A percentile compares a stretch with the other conserved stretches of the same genome.
These are phyloP conservation scores for Nemotelus pantherinus DNA, from an alignment of 2,888 invertebrate genomes.

Conservation along the genomic window DNA sequence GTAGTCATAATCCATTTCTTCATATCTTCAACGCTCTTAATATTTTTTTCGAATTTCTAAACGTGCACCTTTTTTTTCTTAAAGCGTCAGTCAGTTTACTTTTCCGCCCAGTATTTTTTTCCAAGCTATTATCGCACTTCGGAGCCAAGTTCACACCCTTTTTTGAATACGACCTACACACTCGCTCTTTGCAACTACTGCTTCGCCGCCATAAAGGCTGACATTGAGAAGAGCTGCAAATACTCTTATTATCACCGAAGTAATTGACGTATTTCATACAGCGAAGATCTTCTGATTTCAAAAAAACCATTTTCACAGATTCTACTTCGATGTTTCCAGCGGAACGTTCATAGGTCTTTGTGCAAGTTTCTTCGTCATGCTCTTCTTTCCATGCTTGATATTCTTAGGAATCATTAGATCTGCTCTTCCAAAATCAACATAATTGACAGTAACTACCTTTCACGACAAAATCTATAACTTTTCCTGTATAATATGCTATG, in stretches of 20 bases:
- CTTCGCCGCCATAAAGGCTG: neutral
- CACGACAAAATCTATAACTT: neutral
- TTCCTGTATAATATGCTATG: neutral
- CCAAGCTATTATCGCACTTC: neutral
- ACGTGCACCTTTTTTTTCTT: neutral
- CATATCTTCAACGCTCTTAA: neutral
- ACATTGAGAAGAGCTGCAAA: neutral
- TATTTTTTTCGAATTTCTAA: neutral
- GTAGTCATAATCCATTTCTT: neutral
- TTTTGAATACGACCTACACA: neutral
- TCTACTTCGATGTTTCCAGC: neutral
- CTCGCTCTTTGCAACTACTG: neutral
- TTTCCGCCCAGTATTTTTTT: neutral
- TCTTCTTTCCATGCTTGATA: neutral
- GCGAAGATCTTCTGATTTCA: neutral
- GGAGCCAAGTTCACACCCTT: neutral
- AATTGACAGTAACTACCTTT: too few species aligned
- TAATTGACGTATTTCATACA: neutral
- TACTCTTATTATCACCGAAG: neutral
- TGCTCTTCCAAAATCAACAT: too few species aligned
- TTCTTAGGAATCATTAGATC: neutral
- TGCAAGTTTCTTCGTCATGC: neutral
- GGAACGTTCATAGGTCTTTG: neutral
- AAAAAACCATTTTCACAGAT: neutral
- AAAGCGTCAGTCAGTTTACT: neutral